Percentiles rank a stretch among this genome's conserved stretches.
Conservation (phyloP, 1,140 invertebrate species). For the Caenorhabditis brenneri region DNA sequence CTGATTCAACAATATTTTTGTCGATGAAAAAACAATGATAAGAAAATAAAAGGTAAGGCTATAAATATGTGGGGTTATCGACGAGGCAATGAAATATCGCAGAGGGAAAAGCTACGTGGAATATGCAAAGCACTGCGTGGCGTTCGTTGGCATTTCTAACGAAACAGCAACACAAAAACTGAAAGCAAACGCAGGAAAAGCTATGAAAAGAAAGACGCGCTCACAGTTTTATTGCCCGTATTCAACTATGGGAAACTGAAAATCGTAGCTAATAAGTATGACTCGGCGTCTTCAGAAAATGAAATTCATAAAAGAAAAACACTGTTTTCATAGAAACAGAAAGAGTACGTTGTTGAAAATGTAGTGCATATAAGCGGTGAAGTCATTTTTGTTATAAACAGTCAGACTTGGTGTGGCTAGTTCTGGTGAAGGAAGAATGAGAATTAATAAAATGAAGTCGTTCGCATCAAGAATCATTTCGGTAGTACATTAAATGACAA, state of each 20-base stretch:
- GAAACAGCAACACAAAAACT: not conserved
- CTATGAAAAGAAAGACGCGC: not conserved
- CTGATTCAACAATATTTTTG: too few relatives aligned
- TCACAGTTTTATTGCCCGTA: not conserved
- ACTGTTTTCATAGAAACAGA: too few relatives aligned
- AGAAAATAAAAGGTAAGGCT: not conserved
- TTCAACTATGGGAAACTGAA: not conserved
- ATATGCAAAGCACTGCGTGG: not conserved
- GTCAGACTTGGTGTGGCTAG: too few relatives aligned
- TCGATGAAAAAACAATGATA: not conserved
- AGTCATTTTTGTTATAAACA: too few relatives aligned
- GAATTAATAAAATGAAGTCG: too few relatives aligned
- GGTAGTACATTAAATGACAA: not conserved
- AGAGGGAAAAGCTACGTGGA: not conserved
- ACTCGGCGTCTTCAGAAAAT: too few relatives aligned
- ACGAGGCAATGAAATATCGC: not conserved
- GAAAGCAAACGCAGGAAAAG: not conserved
- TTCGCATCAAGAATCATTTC: not conserved
- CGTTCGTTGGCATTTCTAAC: not conserved
- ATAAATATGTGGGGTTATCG: not conserved
- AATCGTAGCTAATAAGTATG: not conserved
- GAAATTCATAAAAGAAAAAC: too few relatives aligned
- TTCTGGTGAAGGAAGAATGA: too few relatives aligned
- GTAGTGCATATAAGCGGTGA: too few relatives aligned
- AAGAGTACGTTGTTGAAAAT: too few relatives aligned